Base-by-base conservation (phyloP, 2,888 invertebrate genomes). In the Carterocephalus palaemon region DNA sequence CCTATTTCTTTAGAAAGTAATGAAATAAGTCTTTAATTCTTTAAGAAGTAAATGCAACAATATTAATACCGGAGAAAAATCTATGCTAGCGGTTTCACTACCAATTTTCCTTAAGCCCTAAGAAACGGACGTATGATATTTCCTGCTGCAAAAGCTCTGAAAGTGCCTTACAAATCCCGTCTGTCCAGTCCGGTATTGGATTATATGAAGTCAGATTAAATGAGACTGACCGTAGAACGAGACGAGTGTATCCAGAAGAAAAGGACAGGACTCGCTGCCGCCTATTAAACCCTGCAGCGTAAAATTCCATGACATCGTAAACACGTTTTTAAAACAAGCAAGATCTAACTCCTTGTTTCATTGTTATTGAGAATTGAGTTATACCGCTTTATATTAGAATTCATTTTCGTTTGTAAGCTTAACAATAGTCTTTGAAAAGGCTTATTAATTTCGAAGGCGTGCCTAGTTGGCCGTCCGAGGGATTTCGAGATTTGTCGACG, bases 371-470 rank as follows among this genome's bases (percentile, higher is more conserved):
- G 62, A 59, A 57, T 47, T 55, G n/a, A 40, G 38, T 52, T 59
- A 49, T 66, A 53, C 12, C 0, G 0, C 0, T 17, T 8, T 2
- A 0, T 0, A 0, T 12, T 57, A 70, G 15, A 51, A 65, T 57
- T 40, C 4, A 36, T 16, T 60, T 64, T 75, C 2, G 9, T 9
- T 9, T 51, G 53, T 12, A 6, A 2, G 4, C 5, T 28, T 24
- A 28, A 43, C 37, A 58, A 57, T 58, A 60, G 55, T 55, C 56
- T 59, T 61, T 56, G 56, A 72, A 76, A 76, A 76, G 73, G 79
- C 73, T 82, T 83, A 83, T 75, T 75, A 73, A 83, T 82, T 82
- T 83, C 65, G 71, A 76, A 80, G 76, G 78, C 85, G 84, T 86
- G 84, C 80, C 72, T 78, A 75, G 81, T 80, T 84, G 81, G 69